Evolutionary conservation across 2,797 vertebrate species (phyloP).

Genomic region (Sphenopsis melanotis): DNA sequence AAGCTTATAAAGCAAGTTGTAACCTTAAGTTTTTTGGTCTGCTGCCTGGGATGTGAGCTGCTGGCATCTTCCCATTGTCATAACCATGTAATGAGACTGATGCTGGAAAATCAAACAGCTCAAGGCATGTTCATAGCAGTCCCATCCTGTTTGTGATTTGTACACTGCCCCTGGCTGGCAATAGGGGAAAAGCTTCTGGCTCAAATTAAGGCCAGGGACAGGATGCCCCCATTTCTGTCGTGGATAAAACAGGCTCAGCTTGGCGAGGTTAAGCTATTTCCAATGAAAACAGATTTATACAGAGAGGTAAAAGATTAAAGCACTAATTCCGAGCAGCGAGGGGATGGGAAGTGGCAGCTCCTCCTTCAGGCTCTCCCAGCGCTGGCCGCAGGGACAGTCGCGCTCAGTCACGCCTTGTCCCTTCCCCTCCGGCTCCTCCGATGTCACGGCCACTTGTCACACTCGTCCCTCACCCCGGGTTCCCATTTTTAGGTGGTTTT

Average conservation of each 20-base stretch:
- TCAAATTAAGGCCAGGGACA: background rate
- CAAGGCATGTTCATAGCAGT: too few relatives aligned
- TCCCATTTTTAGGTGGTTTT: background rate
- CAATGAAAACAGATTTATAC: background rate
- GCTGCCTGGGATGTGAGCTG: too few relatives aligned
- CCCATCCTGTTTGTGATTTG: too few relatives aligned
- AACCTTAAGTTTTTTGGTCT: too few relatives aligned
- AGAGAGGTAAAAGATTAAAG: background rate
- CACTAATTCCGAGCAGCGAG: rapidly evolving
- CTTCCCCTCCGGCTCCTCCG: rapidly evolving
- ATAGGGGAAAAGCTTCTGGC: background rate
- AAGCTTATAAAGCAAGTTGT: too few relatives aligned
- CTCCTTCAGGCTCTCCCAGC: rapidly evolving
- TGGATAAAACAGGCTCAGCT: background rate
- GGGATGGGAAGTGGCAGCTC: rapidly evolving
- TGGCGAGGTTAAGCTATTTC: background rate
- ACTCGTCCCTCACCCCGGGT: background rate
- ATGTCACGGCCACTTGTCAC: rapidly evolving
- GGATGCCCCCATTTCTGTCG: background rate
- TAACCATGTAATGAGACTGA: too few relatives aligned
- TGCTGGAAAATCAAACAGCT: too few relatives aligned
- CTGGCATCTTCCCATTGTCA: too few relatives aligned
- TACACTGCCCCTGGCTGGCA: rapidly evolving
- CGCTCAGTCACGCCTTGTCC: too few relatives aligned
- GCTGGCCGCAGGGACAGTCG: rapidly evolving